Evolutionary conservation across 2,797 vertebrate genomes (phyloP).

Genomic region (Tragopan temminckii): DNA sequence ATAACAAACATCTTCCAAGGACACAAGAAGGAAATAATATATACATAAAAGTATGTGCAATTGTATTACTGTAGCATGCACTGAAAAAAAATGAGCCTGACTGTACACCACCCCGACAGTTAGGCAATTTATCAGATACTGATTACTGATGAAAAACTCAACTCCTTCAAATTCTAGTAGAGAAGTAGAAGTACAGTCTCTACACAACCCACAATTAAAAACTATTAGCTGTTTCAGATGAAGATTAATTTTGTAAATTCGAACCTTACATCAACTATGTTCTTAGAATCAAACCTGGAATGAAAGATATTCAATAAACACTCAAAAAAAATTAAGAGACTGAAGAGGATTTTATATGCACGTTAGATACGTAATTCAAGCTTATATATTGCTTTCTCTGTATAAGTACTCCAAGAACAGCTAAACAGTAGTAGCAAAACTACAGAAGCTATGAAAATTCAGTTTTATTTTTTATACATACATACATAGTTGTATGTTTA

Average conservation of each 20-base stretch:
- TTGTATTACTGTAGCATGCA: fast-evolving
- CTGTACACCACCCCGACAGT: background rate
- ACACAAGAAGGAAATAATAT: background rate
- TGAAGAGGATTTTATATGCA: background rate
- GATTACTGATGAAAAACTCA: background rate
- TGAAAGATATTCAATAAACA: background rate
- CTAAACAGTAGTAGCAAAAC: background rate
- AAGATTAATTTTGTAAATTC: background rate
- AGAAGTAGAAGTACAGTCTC: background rate
- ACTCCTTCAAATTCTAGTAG: background rate
- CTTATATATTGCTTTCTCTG: background rate
- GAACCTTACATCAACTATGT: background rate
- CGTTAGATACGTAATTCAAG: background rate
- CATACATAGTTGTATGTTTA: too few species aligned
- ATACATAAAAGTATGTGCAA: background rate
- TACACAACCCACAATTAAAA: background rate
- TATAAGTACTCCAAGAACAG: background rate
- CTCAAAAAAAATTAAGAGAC: background rate
- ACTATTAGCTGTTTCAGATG: background rate
- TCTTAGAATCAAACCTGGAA: background rate
- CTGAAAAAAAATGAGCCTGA: background rate
- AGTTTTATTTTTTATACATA: background rate
- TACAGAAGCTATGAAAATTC: background rate
- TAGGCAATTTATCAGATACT: background rate
- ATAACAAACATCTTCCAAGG: background rate